Conservation (phyloP, 1,140 invertebrate genomes). For the Rhagoletis zephyria region DNA sequence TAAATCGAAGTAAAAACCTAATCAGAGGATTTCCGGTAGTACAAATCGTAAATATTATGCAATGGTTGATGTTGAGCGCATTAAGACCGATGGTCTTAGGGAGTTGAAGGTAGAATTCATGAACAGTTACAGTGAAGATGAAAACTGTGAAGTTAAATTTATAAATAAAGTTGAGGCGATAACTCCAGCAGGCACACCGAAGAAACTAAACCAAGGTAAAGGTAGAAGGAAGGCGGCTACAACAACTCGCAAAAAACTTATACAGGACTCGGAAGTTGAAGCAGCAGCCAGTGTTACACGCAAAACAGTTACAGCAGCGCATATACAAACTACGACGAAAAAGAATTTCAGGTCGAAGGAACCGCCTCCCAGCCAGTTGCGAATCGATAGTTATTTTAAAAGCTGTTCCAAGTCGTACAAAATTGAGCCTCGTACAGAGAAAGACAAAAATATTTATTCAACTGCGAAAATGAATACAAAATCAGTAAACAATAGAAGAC, state of each 20-base stretch:
- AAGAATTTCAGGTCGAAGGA: constrained; percentile 57
- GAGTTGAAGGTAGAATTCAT: not conserved
- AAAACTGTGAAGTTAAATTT: constrained; percentile 4
- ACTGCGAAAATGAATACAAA: not conserved
- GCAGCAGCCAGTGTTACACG: not conserved
- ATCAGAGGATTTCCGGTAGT: no score
- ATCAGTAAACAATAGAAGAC: not conserved
- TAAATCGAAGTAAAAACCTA: no score
- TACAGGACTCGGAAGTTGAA: not conserved
- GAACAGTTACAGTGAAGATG: not conserved
- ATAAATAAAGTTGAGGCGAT: constrained; percentile 1
- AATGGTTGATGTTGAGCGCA: no score
- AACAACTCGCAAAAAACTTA: constrained; percentile 9
- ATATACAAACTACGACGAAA: constrained; percentile 18
- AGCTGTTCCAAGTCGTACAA: constrained; percentile 63
- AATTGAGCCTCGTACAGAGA: constrained; percentile 45
- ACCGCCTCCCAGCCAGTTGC: constrained; percentile 61
- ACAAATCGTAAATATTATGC: no score
- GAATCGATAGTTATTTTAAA: constrained; percentile 67
- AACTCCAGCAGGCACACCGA: not conserved
- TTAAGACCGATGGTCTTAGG: not conserved
- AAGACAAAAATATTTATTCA: not conserved
- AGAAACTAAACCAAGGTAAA: not conserved
- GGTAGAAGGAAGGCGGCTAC: constrained; percentile 6
- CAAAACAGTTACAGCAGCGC: not conserved